Percentiles rank a stretch among this genome's conserved stretches.
These are phyloP conservation scores for Poecilobothrus nobilitatus DNA, from an alignment of 2,888 invertebrate species.

Conservation along the genomic window DNA sequence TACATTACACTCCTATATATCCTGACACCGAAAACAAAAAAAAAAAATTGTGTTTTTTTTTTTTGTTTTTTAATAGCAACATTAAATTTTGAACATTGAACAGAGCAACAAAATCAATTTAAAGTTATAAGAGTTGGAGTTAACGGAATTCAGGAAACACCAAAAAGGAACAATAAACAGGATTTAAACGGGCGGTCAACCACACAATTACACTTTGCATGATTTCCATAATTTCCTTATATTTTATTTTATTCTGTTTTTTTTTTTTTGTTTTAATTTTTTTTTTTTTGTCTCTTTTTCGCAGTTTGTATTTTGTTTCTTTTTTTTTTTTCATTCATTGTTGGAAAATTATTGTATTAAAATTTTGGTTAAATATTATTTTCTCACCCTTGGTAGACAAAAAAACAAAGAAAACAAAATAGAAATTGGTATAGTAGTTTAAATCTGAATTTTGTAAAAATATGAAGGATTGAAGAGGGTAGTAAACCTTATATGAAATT, in stretches of 20 bases:
- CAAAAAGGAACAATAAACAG: neutral
- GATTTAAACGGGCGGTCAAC: conserved; percentile 6
- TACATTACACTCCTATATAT: neutral
- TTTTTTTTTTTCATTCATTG: too few species aligned
- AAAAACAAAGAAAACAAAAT: too few species aligned
- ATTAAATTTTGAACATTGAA: too few species aligned
- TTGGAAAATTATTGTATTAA: too few species aligned
- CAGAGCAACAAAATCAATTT: too few species aligned
- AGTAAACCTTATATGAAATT: neutral
- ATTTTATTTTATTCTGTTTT: neutral
- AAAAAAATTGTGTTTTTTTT: too few species aligned
- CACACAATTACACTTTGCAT: conserved; percentile 6
- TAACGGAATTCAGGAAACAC: neutral
- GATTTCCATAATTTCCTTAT: neutral
- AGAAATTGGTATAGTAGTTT: neutral
- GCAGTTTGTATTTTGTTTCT: neutral
- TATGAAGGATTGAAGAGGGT: neutral
- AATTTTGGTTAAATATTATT: neutral
- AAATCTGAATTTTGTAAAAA: neutral
- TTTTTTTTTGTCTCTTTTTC: too few species aligned
- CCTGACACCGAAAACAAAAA: neutral
- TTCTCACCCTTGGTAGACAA: neutral
- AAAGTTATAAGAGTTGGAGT: too few species aligned
- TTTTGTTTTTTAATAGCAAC: too few species aligned
- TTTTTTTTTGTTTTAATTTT: neutral